Percentiles rank a stretch among this genome's conserved stretches.
phyloP scores from a whole-genome alignment of 2,113 vertebrate species.

The Megaleporinus macrocephalus region DNA sequence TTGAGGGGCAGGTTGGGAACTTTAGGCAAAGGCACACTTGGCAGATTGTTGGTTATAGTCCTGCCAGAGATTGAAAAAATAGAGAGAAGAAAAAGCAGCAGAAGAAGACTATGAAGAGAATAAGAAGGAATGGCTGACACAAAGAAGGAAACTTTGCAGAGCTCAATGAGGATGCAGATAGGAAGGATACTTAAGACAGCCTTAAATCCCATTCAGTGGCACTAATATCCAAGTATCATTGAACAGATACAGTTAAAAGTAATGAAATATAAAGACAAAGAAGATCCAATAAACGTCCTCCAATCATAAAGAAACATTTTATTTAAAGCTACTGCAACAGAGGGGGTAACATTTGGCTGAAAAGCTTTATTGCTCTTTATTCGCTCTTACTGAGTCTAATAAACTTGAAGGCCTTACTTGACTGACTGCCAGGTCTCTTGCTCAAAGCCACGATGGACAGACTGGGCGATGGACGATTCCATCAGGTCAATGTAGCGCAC shows the following conservation, averaged over 20 bases:
- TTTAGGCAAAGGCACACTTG: constrained; percentile 95
- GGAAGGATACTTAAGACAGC: not conserved
- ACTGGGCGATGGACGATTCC: constrained; percentile 98
- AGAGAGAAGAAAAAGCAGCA: constrained; percentile 30
- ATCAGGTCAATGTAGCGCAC: constrained; percentile 97
- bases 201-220: not conserved
- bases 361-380: not conserved
- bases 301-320: not conserved
- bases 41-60: constrained; percentile 96
- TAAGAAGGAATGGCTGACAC: constrained; percentile 2
- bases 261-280: not conserved
- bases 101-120: constrained; percentile 23
- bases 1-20: constrained; percentile 94
- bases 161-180: not conserved
- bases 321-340: not conserved
- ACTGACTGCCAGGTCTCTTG: constrained; percentile 97
- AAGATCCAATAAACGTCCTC: not conserved
- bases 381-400: not conserved
- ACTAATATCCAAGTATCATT: not conserved
- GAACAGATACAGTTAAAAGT: not conserved
- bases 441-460: constrained; percentile 94
- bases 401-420: constrained; percentile 83
- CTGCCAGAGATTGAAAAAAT: constrained; percentile 80
- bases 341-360: not conserved
- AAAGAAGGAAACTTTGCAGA: constrained; percentile 27